phyloP scores from a whole-genome alignment of 1,140 invertebrate genomes.

The Macrobrachium nipponense region DNA sequence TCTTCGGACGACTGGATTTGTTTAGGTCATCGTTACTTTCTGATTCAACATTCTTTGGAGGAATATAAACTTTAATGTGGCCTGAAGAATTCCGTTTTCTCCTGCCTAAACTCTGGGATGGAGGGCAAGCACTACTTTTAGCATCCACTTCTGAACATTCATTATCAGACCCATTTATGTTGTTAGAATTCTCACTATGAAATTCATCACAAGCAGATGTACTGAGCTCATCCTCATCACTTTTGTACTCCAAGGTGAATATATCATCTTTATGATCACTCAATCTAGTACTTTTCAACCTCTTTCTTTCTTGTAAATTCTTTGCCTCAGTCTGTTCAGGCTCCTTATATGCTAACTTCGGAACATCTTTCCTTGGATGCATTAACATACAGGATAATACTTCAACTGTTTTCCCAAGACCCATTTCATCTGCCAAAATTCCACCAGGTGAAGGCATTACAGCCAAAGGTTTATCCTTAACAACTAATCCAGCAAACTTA shows the following conservation, averaged over 20 bases:
- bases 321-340: slow-evolving; percentile 59
- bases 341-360: slow-evolving; percentile 64
- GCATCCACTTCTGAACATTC: no score
- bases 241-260: slow-evolving; percentile 16
- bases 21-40: neutral
- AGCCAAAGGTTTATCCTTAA: slow-evolving; percentile 66
- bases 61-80: slow-evolving; percentile 32
- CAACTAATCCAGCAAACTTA: slow-evolving; percentile 70
- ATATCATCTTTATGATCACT: slow-evolving; percentile 36
- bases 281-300: slow-evolving; percentile 30
- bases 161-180: no score
- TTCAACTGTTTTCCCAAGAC: slow-evolving; percentile 85
- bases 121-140: no score
- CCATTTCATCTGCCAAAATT: slow-evolving; percentile 88
- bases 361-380: slow-evolving; percentile 70
- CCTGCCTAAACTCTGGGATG: neutral
- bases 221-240: slow-evolving; percentile 20
- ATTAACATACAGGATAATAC: slow-evolving; percentile 77
- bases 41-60: neutral
- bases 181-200: no score
- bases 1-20: slow-evolving; percentile 32
- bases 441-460: slow-evolving; percentile 74
- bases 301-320: slow-evolving; percentile 41
- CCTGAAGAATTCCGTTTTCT: neutral
- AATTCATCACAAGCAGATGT: no score